Base-by-base conservation (phyloP, 2,797 vertebrate genomes). In the Mus minutoides region DNA sequence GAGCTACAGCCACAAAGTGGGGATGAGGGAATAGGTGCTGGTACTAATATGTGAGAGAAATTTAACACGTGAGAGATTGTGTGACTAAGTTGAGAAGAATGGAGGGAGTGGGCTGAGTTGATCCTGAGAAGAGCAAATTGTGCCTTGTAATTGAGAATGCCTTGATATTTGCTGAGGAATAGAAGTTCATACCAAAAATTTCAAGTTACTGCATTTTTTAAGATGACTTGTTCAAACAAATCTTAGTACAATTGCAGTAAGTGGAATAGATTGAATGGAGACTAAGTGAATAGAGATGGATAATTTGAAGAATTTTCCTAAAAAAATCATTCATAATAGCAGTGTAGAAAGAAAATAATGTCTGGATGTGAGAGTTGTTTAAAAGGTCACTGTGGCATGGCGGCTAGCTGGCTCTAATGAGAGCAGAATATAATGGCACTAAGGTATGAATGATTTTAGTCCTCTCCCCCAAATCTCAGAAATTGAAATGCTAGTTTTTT, bases 91-190 rank as follows among this genome's bases (percentile, higher is more conserved):
- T 92, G 40, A 82, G 13, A 85, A 11, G 7, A 56, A 69, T 34
- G 43, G 49, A 40, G 29, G 6, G 29, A 56, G 4, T 34, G 10
- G 37, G 14, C 2, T 8, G n/a, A 52, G 24, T 7, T 46, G 6
- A 58, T 49, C 13, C 4, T 37, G 13, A 21, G 62, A 46, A 19
- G 26, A 26, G 40, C 6, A 13, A 56, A 56, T 6, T 2, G 5
- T 54, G 40, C 14, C 26, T 62, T 24, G 21, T 79, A 46, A 31
- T 31, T 71, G 3, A 19, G 13, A 78, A 64, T 71, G 26, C 1
- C 62, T 94, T 82, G n/a, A 80, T 83, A 26, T 83, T 52, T 82
- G 78, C 52, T 43, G 24, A 86, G 79, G 19, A 87, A 67, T 21
- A 49, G 67, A 93, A 84, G 77, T 34, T 7, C 31, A 17, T n/a